Evolutionary conservation across 2,888 invertebrate species (phyloP).

Genomic region (Zootermopsis nevadensis): DNA sequence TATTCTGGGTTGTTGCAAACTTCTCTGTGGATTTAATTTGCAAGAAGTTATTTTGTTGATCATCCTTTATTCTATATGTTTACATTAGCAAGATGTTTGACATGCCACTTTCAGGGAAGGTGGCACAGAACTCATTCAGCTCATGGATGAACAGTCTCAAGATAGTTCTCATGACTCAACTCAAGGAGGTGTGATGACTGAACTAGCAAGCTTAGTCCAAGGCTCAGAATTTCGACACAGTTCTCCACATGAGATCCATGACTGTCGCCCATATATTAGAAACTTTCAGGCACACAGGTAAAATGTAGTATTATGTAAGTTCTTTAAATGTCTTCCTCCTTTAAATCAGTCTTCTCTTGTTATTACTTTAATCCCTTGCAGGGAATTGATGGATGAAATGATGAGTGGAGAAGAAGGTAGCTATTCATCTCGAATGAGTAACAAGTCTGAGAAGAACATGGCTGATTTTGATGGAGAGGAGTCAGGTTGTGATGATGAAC

Average conservation of each 20-base stretch:
- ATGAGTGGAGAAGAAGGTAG: slow-evolving; percentile 82
- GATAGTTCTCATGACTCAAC: slow-evolving; percentile 61
- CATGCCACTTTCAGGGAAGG: slow-evolving; percentile 41
- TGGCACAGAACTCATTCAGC: slow-evolving; percentile 44
- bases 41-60: too few species aligned
- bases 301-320: too few species aligned
- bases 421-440: slow-evolving; percentile 92
- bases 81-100: not conserved
- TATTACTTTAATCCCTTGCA: slow-evolving; percentile 56
- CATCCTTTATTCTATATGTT: too few species aligned
- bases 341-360: too few species aligned
- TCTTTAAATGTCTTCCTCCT: too few species aligned
- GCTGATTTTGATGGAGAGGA: slow-evolving; percentile 94
- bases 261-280: slow-evolving; percentile 51
- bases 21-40: too few species aligned
- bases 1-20: too few species aligned
- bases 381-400: slow-evolving; percentile 71
- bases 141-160: slow-evolving; percentile 50
- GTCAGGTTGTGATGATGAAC: slow-evolving; percentile 87
- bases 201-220: slow-evolving; percentile 64
- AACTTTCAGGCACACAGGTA: slow-evolving; percentile 52
- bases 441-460: slow-evolving; percentile 94
- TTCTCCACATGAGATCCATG: slow-evolving; percentile 55
- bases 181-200: slow-evolving; percentile 64
- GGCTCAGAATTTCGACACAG: slow-evolving; percentile 55